Evolutionary conservation across 2,113 vertebrate species (phyloP).

Genomic region (Dipodomys ordii): DNA sequence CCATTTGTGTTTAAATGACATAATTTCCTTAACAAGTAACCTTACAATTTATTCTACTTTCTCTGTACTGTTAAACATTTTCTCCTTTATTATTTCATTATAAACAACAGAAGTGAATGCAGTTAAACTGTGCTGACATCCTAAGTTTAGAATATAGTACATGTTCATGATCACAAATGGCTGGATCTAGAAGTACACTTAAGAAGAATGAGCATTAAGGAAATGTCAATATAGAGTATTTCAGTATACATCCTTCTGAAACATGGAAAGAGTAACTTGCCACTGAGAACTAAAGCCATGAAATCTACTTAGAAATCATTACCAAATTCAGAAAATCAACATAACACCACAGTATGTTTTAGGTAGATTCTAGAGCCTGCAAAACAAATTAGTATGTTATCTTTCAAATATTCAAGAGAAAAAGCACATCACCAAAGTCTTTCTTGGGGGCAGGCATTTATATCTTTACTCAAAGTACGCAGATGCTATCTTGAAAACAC

Average conservation of each 20-base stretch:
- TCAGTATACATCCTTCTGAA: not conserved
- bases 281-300: not conserved
- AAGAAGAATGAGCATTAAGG: not conserved
- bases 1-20: too few species aligned
- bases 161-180: not conserved
- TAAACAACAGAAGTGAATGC: not conserved
- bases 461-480: not conserved
- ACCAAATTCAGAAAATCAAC: not conserved
- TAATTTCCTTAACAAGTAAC: too few species aligned
- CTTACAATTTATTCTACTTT: too few species aligned
- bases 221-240: not conserved
- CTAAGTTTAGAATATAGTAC: not conserved
- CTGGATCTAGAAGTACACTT: not conserved
- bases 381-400: not conserved
- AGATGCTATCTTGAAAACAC: not conserved
- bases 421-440: not conserved
- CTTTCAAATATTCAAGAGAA: slow-evolving; percentile 10
- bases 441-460: not conserved
- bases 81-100: not conserved
- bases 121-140: not conserved
- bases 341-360: not conserved
- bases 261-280: not conserved
- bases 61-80: too few species aligned
- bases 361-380: not conserved
- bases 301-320: not conserved